A percentile compares a stretch with the other conserved stretches of the same genome.
phyloP scores from a whole-genome alignment of 2,888 invertebrate species.

The Gryllus longicercus region DNA sequence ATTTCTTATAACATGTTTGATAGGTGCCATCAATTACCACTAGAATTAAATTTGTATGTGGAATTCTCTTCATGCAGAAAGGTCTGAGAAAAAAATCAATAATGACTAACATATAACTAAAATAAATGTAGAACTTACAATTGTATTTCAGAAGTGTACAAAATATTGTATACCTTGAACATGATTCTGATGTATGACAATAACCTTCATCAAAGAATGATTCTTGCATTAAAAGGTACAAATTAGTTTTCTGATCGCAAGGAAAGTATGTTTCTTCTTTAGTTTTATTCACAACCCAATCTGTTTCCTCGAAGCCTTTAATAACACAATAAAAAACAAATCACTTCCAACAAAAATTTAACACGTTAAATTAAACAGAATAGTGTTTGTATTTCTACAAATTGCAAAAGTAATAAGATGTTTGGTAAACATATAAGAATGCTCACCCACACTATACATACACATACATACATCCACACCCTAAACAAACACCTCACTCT shows the following conservation, averaged over 20 bases:
- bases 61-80: conserved; percentile 70
- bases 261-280: conserved; percentile 47
- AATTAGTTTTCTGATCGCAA: conserved; percentile 74
- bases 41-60: conserved; percentile 72
- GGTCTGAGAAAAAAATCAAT: conserved; percentile 48
- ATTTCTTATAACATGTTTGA: conserved; percentile 49
- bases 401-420: too few species aligned
- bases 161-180: not conserved
- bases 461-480: too few species aligned
- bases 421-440: too few species aligned
- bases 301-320: conserved; percentile 51
- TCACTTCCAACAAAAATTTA: too few species aligned
- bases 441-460: too few species aligned
- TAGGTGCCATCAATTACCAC: conserved; percentile 64
- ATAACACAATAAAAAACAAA: not conserved
- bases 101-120: not conserved
- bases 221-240: conserved; percentile 60
- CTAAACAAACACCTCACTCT: too few species aligned
- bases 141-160: too few species aligned
- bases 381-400: too few species aligned
- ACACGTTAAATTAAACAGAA: too few species aligned
- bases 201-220: conserved; percentile 1
- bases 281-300: conserved; percentile 63
- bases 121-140: too few species aligned
- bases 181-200: not conserved